These are phyloP conservation scores for Petromus typicus DNA, from an alignment of 2,113 vertebrate genomes.

Conservation along the genomic window DNA sequence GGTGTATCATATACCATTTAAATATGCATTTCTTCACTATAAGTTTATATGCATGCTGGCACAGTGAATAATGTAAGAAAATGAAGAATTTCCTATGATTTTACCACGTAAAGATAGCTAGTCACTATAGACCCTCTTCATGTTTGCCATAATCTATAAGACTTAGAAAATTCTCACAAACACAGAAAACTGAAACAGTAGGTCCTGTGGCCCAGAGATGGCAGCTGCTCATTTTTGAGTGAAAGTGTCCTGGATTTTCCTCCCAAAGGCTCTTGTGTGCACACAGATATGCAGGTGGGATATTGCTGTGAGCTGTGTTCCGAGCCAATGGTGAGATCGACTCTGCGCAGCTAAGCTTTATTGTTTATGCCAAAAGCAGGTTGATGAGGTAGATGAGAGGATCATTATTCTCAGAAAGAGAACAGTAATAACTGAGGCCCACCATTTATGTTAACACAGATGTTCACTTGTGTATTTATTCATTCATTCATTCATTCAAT, in stretches of 20 bases:
- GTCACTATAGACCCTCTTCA: background rate
- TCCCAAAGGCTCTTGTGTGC: background rate
- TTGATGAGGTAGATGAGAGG: background rate
- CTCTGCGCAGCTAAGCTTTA: background rate
- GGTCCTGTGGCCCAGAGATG: background rate
- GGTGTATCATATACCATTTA: background rate
- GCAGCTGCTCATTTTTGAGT: background rate
- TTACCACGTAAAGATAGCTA: background rate
- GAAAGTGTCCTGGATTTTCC: background rate
- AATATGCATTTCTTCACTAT: background rate
- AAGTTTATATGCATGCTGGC: background rate
- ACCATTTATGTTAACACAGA: background rate
- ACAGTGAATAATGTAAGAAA: slow-evolving; percentile 13
- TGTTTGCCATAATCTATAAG: background rate
- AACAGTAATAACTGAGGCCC: too few species aligned
- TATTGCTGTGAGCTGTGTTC: background rate
- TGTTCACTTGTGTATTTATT: background rate
- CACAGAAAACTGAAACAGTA: background rate
- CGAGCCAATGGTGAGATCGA: background rate
- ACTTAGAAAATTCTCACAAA: background rate
- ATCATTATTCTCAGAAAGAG: background rate
- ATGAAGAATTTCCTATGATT: background rate
- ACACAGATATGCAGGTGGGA: background rate
- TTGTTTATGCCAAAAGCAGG: background rate
- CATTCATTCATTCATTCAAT: too few species aligned